Percentiles rank a stretch among this genome's conserved stretches.
These are phyloP conservation scores for Drosophila macrospina DNA, from an alignment of 2,888 invertebrate species.

Conservation along the genomic window DNA sequence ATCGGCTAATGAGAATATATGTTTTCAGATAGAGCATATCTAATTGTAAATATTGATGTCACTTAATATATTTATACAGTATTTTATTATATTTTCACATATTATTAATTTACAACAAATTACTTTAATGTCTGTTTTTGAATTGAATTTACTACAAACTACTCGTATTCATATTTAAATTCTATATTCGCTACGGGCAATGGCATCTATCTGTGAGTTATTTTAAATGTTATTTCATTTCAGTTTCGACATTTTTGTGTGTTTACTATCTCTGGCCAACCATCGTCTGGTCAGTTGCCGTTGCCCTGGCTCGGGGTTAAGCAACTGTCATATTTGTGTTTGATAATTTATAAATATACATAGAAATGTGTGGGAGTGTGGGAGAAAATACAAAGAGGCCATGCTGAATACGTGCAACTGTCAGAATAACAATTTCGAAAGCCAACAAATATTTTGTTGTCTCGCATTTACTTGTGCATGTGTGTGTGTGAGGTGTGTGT, in stretches of 20 bases:
- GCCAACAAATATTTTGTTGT: constrained; percentile 65
- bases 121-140: not conserved
- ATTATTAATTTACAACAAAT: too few species aligned
- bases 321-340: constrained; percentile 17
- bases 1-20: too few species aligned
- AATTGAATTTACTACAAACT: not conserved
- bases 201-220: constrained; percentile 28
- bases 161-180: constrained; percentile 35
- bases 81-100: too few species aligned
- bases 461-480: constrained; percentile 6
- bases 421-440: constrained; percentile 71
- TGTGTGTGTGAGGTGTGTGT: constrained; percentile 13
- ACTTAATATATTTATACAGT: too few species aligned
- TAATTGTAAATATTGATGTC: too few species aligned
- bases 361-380: constrained; percentile 5
- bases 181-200: constrained; percentile 27
- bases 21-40: too few species aligned
- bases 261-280: constrained; percentile 47
- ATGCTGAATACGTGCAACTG: constrained; percentile 49
- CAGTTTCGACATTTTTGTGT: constrained; percentile 48
- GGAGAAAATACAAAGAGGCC: constrained; percentile 32
- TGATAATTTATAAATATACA: not conserved
- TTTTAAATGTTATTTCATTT: constrained; percentile 59
- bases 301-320: constrained; percentile 35
- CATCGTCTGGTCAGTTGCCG: constrained; percentile 54